Base-by-base conservation (phyloP, 2,888 invertebrate species). In the Drosophila pegasa region DNA sequence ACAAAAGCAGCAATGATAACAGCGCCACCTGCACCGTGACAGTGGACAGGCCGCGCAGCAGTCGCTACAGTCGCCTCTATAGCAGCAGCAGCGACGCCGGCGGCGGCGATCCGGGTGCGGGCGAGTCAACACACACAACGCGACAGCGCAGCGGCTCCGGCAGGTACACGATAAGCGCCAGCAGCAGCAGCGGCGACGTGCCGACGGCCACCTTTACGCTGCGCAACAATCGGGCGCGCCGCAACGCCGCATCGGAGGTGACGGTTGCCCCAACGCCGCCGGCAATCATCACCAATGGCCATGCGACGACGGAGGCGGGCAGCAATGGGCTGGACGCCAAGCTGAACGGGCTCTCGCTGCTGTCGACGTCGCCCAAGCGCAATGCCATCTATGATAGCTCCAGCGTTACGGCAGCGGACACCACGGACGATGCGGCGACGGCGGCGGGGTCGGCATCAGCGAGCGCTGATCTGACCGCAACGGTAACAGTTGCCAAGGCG, bases 181-280 rank as follows among this genome's bases (percentile, higher is more conserved):
- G 86, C 77, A 82, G 65, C 41, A 90, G 90, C 64, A 80, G 75
- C 37, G 89, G 88, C 12, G 89, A 90, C 78, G 79, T 90, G 55
- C 90, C 90, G 7, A 90, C 90, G 31, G 88, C 90, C 25, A 91
- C 91, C 5, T 90, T 89, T 55, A 90, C 91, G 3, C 52, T 91
- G 43, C 88, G 90, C 67, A 87, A 77, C 60, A 88, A 75, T 71
- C 88, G 90, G 14, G 67, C 79, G 18, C 69, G 84, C 12, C 86
- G 76, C 45, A 63, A 57, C 20, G 43, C 50, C 2, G 37, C 47
- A 22, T 41, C 35, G 64, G 71, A 71, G 9, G 22, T 40, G 12
- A 27, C 16, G 16, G 20, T n/a, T 9, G 20, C 63, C 31, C 10
- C 31, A n/a, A 14, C 27, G n/a, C 5, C 27, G 29, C n/a, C 56